Evolutionary conservation across 2,888 invertebrate genomes (phyloP), one percentile per base, ranked within the genome.

Genomic region (Amphipoea oculea): DNA sequence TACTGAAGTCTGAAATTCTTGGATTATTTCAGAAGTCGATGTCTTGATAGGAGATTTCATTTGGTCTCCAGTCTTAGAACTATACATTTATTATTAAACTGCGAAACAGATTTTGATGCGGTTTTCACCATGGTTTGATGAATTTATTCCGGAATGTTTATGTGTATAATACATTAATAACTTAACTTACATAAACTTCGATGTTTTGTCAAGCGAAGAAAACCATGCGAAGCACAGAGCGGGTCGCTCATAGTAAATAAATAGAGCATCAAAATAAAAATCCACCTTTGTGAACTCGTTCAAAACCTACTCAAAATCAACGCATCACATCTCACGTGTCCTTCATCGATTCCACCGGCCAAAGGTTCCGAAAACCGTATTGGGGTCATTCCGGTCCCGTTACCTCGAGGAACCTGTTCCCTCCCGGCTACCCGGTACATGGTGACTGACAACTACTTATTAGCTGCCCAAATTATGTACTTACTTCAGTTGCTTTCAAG

Each of bases 371-470:
- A 93, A 93, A 92, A 83, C 88, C 77, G 79, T 89, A 94, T 93
- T 92, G 92, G 82, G 92, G 93, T 92, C 93, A 92, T 75, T 72
- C 88, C 74, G 73, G 89, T 93, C 91, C 93, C 93, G 93, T 92
- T 93, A 92, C 68, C 78, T 84, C 82, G 86, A 90, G 91, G 90
- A 87, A 91, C 93, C 91, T 88, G 92, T 92, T 90, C 86, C 86
- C 83, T 62, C 40, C 66, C 77, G 74, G 80, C 81, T 78, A 76
- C 83, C 81, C 63, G 54, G 78, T 79, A 78, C 79, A 79, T n/a
- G 71, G 29, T 76, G 82, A 83, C 86, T 84, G 89, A 90, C 89
- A 86, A 86, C 86, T 62, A 75, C 83, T 84, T 85, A 89, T 84
- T 85, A 89, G 62, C 75, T 72, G 70, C 79, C 83, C 74, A 82